These are phyloP conservation scores for Ceyx cyanopectus DNA, from an alignment of 2,113 vertebrate species.

Conservation along the genomic window DNA sequence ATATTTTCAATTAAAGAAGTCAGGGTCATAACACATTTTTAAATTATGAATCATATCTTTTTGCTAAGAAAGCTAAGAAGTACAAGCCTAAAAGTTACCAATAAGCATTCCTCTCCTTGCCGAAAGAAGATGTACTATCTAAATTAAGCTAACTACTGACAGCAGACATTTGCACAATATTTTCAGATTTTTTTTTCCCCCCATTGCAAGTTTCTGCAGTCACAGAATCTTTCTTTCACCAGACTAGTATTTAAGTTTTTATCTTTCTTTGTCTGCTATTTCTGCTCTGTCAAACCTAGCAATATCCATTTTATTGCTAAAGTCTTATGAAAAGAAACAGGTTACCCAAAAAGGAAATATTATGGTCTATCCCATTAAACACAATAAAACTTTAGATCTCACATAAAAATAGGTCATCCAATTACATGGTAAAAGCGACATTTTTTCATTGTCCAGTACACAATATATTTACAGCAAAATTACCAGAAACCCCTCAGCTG, in stretches of 20 bases:
- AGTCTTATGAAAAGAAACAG: slow-evolving; percentile 71
- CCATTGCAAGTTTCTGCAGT: neutral
- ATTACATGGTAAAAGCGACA: slow-evolving; percentile 78
- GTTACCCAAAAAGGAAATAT: slow-evolving; percentile 82
- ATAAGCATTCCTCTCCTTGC: neutral
- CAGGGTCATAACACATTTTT: neutral
- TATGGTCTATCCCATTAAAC: slow-evolving; percentile 83
- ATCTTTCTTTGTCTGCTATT: slow-evolving; percentile 49
- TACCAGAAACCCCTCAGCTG: slow-evolving; percentile 75
- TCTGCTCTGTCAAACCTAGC: slow-evolving; percentile 50
- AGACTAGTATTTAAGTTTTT: slow-evolving; percentile 21
- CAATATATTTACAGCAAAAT: slow-evolving; percentile 82
- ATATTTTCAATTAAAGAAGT: neutral
- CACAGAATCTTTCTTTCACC: slow-evolving; percentile 1
- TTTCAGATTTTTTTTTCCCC: neutral
- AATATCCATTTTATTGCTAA: slow-evolving; percentile 59
- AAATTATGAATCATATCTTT: neutral
- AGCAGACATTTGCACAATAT: neutral
- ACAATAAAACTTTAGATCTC: slow-evolving; percentile 80
- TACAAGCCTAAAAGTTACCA: neutral
- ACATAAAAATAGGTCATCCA: slow-evolving; percentile 86
- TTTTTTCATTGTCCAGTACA: slow-evolving; percentile 79
- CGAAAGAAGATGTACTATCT: neutral
- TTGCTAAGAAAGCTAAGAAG: neutral
- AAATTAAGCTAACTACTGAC: neutral